These are phyloP conservation scores for Sandelia bainsii DNA, from an alignment of 2,797 vertebrate genomes.

Conservation along the genomic window DNA sequence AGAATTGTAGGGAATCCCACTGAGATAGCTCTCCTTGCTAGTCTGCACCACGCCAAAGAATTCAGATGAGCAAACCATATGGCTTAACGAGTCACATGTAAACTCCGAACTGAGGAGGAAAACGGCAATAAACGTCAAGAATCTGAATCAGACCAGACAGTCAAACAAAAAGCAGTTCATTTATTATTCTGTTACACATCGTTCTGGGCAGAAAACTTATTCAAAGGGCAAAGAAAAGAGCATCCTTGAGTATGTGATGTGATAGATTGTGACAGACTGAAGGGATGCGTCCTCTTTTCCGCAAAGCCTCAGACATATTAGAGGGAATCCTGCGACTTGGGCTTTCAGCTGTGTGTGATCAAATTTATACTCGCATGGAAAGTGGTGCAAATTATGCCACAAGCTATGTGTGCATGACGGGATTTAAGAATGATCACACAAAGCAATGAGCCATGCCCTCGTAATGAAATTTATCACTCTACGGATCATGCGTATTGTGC, in stretches of 20 bases:
- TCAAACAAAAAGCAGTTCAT: slow-evolving; percentile 5
- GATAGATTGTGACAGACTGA: slow-evolving; percentile 10
- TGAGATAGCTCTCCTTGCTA: slow-evolving; percentile 68
- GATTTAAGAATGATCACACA: slow-evolving; percentile 53
- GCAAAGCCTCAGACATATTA: slow-evolving; percentile 33
- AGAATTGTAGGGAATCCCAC: slow-evolving; percentile 80
- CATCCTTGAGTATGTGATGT: background rate
- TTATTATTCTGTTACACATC: slow-evolving; percentile 19
- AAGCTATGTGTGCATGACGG: slow-evolving; percentile 28
- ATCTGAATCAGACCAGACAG: slow-evolving; percentile 23
- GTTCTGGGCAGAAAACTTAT: slow-evolving; percentile 3
- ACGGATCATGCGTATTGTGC: slow-evolving; percentile 15
- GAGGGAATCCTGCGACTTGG: slow-evolving; percentile 31
- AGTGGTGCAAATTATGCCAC: slow-evolving; percentile 34
- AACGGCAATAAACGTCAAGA: slow-evolving; percentile 36
- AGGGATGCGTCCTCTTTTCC: slow-evolving; percentile 9
- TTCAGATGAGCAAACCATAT: slow-evolving; percentile 81
- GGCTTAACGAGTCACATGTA: slow-evolving; percentile 68
- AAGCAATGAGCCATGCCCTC: slow-evolving; percentile 40
- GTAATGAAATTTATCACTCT: slow-evolving; percentile 44
- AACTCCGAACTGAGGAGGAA: slow-evolving; percentile 39
- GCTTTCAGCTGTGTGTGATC: slow-evolving; percentile 20
- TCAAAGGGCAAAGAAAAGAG: slow-evolving; percentile 14
- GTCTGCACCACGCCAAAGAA: slow-evolving; percentile 70
- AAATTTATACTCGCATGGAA: slow-evolving; percentile 43